Percentiles rank a stretch among this genome's conserved stretches.
Conservation (phyloP, 1,140 invertebrate genomes). For the Matsumurasca onukii region DNA sequence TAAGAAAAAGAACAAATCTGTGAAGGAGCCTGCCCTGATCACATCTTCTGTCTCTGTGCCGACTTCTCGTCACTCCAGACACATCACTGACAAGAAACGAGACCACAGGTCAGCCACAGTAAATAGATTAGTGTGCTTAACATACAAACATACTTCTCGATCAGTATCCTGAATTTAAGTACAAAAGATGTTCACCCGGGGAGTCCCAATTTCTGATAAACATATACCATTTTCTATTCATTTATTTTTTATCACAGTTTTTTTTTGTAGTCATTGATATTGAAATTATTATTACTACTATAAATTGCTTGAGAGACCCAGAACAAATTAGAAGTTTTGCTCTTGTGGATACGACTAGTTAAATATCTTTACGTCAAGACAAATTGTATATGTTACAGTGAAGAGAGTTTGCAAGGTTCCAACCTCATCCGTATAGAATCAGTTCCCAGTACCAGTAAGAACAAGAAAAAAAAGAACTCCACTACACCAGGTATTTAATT, state of each 20-base stretch:
- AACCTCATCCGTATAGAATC: not conserved
- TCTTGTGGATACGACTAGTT: too few relatives aligned
- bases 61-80: not conserved
- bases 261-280: not conserved
- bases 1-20: constrained; percentile 9
- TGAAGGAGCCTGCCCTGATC: not conserved
- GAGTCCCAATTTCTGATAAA: not conserved
- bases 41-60: not conserved
- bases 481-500: not conserved
- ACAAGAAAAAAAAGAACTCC: constrained; percentile 4
- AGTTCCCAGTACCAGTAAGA: constrained; percentile 6
- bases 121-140: not conserved
- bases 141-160: too few relatives aligned
- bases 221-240: not conserved
- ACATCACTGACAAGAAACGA: not conserved
- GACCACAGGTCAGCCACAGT: not conserved
- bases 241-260: not conserved
- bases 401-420: not conserved
- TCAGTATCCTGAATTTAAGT: too few relatives aligned
- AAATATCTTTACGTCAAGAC: too few relatives aligned
- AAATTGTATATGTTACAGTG: too few relatives aligned
- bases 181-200: too few relatives aligned
- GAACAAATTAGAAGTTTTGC: too few relatives aligned
- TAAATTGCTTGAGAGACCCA: too few relatives aligned
- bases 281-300: not conserved